These are phyloP conservation scores for Meta bourneti DNA, from an alignment of 2,888 invertebrate species.

Conservation along the genomic window DNA sequence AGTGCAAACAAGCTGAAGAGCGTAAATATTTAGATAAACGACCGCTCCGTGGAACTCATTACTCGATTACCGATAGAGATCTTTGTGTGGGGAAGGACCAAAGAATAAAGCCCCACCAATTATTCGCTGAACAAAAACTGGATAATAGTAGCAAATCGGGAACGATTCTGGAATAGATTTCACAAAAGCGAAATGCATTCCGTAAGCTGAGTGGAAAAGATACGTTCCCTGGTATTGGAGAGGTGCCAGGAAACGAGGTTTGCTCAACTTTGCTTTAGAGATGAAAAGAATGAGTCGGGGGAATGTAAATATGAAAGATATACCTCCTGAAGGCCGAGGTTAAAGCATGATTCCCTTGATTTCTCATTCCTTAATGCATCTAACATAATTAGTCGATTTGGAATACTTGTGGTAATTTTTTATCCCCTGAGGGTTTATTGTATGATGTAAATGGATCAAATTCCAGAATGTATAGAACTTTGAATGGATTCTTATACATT, in stretches of 20 bases:
- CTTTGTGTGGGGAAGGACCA: neutral
- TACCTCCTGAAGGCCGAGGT: constrained; percentile 17
- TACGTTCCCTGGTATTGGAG: constrained; percentile 4
- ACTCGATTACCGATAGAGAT: constrained; percentile 11
- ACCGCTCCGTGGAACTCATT: neutral
- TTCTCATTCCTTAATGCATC: constrained; percentile 30
- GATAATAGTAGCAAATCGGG: constrained; percentile 13
- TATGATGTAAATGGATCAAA: neutral
- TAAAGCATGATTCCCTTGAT: constrained; percentile 43
- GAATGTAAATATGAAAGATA: constrained; percentile 45
- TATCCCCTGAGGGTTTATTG: constrained; percentile 10
- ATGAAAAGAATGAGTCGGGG: constrained; percentile 17
- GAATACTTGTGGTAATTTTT: neutral
- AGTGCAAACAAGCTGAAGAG: neutral
- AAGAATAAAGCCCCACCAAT: constrained; percentile 1
- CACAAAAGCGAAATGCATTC: constrained; percentile 37
- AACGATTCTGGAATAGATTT: constrained; percentile 19
- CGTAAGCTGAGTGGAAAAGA: constrained; percentile 1
- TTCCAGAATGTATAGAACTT: neutral
- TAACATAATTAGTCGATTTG: constrained; percentile 33
- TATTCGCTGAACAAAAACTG: constrained; percentile 13
- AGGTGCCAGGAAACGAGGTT: constrained; percentile 15
- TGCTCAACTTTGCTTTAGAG: neutral
- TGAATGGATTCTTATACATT: neutral
- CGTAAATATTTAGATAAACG: constrained; percentile 5